Percentiles rank a stretch among this genome's conserved stretches.
Conservation (phyloP, 2,113 vertebrate genomes). For the Melanerpes aurifrons region DNA sequence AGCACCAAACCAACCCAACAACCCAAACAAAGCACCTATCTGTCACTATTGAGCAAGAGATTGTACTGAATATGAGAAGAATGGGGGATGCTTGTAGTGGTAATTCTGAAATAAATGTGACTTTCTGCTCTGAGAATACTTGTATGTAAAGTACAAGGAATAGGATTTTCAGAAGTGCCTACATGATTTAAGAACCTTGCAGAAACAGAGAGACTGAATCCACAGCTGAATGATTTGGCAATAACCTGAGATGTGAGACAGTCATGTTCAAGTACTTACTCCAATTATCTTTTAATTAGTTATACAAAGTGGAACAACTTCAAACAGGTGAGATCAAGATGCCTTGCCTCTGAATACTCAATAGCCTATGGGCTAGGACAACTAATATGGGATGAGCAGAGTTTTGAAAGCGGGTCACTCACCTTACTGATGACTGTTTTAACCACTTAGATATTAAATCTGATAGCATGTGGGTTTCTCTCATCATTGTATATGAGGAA, state of each 20-base stretch:
- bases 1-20: too few relatives aligned
- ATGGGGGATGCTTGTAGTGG: not conserved
- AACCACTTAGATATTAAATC: constrained; percentile 67
- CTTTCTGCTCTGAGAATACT: constrained; percentile 15
- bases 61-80: not conserved
- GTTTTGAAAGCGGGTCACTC: constrained; percentile 58
- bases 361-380: constrained; percentile 60
- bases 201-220: constrained; percentile 28
- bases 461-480: constrained; percentile 51
- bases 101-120: not conserved
- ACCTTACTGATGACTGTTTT: constrained; percentile 59
- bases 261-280: constrained; percentile 57
- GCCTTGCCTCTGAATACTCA: constrained; percentile 41
- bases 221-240: constrained; percentile 45
- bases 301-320: constrained; percentile 71
- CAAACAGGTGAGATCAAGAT: constrained; percentile 58
- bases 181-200: constrained; percentile 2
- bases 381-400: constrained; percentile 33
- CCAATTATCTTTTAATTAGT: constrained; percentile 71
- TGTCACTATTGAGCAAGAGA: not conserved
- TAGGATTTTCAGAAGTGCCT: constrained; percentile 23
- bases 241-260: constrained; percentile 59
- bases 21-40: not conserved
- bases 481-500: constrained; percentile 34
- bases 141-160: not conserved